Percentiles rank a stretch among this genome's conserved stretches.
These are phyloP conservation scores for Salmo trutta DNA, from an alignment of 2,797 vertebrate species.

Conservation along the genomic window DNA sequence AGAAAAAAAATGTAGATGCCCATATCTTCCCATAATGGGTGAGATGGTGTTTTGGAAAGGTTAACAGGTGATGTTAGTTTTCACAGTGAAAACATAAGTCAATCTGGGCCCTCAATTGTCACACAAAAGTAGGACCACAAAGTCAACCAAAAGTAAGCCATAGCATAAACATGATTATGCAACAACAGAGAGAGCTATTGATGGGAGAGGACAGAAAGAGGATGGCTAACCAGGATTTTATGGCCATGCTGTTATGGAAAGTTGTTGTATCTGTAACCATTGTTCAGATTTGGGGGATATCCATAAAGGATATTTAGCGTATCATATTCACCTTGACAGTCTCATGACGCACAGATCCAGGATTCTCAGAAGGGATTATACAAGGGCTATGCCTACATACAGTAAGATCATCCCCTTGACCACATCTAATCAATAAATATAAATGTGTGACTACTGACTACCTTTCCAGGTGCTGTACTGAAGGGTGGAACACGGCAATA, in stretches of 20 bases:
- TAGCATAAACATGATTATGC: slow-evolving; percentile 26
- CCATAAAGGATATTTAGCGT: background rate
- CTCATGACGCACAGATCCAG: background rate
- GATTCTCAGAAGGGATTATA: no score
- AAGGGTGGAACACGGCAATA: background rate
- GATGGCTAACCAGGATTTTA: background rate
- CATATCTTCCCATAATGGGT: background rate
- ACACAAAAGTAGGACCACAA: slow-evolving; percentile 16
- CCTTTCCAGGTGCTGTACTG: no score
- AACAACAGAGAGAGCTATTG: background rate
- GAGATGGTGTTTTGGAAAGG: background rate
- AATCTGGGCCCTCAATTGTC: background rate
- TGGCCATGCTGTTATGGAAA: background rate
- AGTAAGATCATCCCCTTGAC: no score
- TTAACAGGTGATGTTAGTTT: background rate
- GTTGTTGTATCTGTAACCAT: background rate
- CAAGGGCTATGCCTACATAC: no score
- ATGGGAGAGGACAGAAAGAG: background rate
- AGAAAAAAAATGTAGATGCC: background rate
- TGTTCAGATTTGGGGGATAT: background rate
- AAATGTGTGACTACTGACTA: no score
- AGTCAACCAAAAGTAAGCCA: slow-evolving; percentile 11
- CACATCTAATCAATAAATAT: no score
- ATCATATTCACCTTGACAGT: slow-evolving; percentile 12
- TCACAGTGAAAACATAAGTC: background rate